phyloP scores from a whole-genome alignment of 2,113 vertebrate species.

The Hippopotamus amphibius region DNA sequence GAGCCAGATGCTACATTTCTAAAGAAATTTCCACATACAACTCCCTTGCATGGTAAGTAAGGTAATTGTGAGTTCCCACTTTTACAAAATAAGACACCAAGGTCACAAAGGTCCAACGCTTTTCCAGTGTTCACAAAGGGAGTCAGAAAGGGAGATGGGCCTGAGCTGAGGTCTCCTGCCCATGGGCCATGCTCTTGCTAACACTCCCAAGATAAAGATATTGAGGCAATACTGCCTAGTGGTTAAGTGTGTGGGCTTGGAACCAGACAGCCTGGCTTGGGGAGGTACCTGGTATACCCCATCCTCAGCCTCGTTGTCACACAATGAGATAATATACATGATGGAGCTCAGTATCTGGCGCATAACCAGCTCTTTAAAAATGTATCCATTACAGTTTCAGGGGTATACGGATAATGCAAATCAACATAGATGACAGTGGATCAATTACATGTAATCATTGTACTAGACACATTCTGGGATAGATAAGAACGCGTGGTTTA shows the following conservation, averaged over 20 bases:
- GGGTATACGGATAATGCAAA: constrained; percentile 1
- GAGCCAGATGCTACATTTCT: background rate
- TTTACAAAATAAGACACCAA: constrained; percentile 27
- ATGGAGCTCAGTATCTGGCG: background rate
- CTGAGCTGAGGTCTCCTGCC: background rate
- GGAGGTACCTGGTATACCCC: background rate
- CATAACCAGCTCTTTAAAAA: constrained; percentile 40
- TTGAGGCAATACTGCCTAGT: background rate
- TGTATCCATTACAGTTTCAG: constrained; percentile 14
- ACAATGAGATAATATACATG: background rate
- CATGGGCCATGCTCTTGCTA: background rate
- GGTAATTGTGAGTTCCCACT: background rate
- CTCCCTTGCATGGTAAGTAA: background rate
- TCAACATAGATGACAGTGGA: background rate
- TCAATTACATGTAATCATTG: constrained; percentile 32
- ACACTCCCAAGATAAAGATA: background rate
- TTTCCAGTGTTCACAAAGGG: background rate
- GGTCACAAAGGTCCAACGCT: background rate
- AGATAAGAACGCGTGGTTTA: constrained; percentile 35
- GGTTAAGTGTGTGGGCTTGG: background rate
- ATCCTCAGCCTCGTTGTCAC: background rate
- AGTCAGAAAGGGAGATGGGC: constrained; percentile 2
- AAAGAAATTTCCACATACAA: background rate
- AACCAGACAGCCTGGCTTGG: background rate
- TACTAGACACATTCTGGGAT: background rate